Evolutionary conservation across 2,797 vertebrate species (phyloP).

Genomic region (Gobio occitaniae): DNA sequence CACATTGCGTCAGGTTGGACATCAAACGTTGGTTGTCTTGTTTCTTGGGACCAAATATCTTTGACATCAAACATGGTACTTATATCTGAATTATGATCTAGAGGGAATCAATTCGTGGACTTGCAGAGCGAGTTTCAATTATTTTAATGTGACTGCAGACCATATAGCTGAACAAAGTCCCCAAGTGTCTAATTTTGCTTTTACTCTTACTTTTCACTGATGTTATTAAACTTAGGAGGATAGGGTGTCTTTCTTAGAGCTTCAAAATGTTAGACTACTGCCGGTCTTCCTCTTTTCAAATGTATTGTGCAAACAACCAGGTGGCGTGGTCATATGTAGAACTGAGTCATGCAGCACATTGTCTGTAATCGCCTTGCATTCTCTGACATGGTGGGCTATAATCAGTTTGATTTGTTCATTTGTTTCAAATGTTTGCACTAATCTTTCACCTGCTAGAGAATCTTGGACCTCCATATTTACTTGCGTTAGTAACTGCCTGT

Average conservation of each 20-base stretch:
- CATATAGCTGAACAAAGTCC: not conserved
- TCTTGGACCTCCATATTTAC: slow-evolving; percentile 43
- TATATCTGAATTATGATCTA: not conserved
- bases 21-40: not conserved
- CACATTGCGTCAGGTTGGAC: not conserved
- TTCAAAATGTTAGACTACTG: not conserved
- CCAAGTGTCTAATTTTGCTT: not conserved
- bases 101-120: not conserved
- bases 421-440: slow-evolving; percentile 21
- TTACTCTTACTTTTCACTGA: not conserved
- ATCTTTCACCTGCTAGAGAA: slow-evolving; percentile 26
- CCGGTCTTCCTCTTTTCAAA: not conserved
- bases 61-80: slow-evolving; percentile 16
- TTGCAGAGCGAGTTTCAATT: not conserved
- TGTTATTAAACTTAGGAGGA: not conserved
- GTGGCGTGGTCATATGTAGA: not conserved
- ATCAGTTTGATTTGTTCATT: slow-evolving; percentile 44
- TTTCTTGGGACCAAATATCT: slow-evolving; percentile 17
- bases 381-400: slow-evolving; percentile 23
- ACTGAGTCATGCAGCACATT: slow-evolving; percentile 30
- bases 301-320: not conserved
- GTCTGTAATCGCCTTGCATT: slow-evolving; percentile 11
- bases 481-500: slow-evolving; percentile 78
- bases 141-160: not conserved
- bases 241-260: not conserved